Percentiles rank a stretch among this genome's conserved stretches.
Conservation (phyloP, 2,797 vertebrate species). For the Acipenser transmontanus region DNA sequence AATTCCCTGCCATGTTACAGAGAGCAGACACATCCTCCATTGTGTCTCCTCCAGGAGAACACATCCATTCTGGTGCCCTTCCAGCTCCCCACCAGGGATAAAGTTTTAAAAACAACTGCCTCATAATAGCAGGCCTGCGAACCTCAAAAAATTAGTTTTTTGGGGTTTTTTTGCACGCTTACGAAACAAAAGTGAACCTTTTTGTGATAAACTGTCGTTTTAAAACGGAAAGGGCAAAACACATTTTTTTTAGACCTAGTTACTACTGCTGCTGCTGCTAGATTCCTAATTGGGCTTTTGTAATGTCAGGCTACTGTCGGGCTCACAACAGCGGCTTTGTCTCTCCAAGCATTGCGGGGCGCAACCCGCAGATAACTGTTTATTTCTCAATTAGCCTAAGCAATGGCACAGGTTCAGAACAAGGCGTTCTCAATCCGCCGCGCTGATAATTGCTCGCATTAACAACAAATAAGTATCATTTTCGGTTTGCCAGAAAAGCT, state of each 20-base stretch:
- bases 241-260: too few relatives aligned
- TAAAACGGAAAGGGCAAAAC: too few relatives aligned
- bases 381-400: slow-evolving; percentile 16
- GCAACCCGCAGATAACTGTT: slow-evolving; percentile 5
- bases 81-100: background rate
- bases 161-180: too few relatives aligned
- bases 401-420: slow-evolving; percentile 9
- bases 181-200: too few relatives aligned
- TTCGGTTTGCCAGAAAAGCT: slow-evolving; percentile 12
- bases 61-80: background rate
- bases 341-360: background rate
- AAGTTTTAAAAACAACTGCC: too few relatives aligned
- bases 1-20: slow-evolving; percentile 5
- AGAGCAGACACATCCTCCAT: slow-evolving; percentile 3
- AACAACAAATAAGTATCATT: slow-evolving; percentile 10
- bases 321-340: background rate
- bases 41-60: slow-evolving; percentile 9
- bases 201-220: too few relatives aligned
- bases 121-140: too few relatives aligned
- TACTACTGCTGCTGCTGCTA: too few relatives aligned
- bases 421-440: slow-evolving; percentile 1
- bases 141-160: too few relatives aligned
- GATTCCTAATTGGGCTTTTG: slow-evolving; percentile 2
- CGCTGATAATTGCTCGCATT: slow-evolving; percentile 25
- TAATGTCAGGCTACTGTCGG: background rate